phyloP scores from a whole-genome alignment of 2,113 vertebrate species.

The Cairina moschata region DNA sequence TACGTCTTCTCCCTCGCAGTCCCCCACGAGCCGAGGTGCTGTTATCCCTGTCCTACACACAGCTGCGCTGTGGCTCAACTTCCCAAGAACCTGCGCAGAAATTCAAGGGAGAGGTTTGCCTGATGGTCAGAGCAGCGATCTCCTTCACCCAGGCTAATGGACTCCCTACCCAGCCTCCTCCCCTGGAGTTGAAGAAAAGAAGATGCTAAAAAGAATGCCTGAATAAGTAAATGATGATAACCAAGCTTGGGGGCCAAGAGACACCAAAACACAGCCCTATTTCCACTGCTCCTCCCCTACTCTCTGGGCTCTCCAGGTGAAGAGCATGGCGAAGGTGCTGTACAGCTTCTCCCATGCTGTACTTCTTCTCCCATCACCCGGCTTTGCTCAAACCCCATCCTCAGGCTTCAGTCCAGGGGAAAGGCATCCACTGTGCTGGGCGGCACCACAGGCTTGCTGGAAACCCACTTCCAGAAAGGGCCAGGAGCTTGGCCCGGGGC shows the following conservation, averaged over 20 bases:
- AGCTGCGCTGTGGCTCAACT: accelerated
- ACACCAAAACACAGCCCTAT: accelerated
- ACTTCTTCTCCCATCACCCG: neutral
- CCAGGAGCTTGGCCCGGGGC: accelerated
- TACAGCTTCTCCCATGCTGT: too few relatives aligned
- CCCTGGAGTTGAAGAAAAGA: neutral
- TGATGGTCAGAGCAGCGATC: too few relatives aligned
- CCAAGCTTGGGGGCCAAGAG: neutral
- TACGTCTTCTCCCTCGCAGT: neutral
- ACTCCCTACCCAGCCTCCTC: neutral
- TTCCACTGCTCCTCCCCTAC: accelerated
- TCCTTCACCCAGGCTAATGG: accelerated
- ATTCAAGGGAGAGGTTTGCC: neutral
- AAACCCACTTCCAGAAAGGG: neutral
- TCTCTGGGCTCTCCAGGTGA: neutral
- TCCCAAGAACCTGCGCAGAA: neutral
- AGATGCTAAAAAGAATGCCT: neutral
- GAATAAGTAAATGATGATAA: neutral
- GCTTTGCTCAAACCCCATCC: accelerated
- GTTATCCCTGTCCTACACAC: neutral
- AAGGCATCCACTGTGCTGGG: accelerated
- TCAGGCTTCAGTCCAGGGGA: accelerated
- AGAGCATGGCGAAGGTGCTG: neutral
- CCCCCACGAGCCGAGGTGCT: neutral
- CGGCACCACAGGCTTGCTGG: neutral